Evolutionary conservation across 2,797 vertebrate species (phyloP).

Genomic region (Artibeus lituratus): DNA sequence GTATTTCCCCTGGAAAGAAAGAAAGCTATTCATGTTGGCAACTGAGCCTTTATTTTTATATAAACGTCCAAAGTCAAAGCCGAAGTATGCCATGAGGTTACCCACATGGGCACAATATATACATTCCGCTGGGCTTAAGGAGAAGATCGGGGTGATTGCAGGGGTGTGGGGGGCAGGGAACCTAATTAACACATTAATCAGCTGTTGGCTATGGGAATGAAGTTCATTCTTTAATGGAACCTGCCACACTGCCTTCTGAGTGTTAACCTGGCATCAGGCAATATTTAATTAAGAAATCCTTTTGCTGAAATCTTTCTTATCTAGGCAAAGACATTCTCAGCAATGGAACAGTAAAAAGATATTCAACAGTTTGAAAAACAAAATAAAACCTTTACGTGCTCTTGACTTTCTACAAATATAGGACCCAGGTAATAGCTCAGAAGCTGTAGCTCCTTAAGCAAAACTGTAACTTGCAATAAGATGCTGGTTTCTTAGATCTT

Average conservation of each 20-base stretch:
- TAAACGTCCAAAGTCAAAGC: conserved; percentile 71
- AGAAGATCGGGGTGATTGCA: conserved; percentile 79
- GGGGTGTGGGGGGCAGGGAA: conserved; percentile 58
- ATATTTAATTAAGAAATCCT: conserved; percentile 78
- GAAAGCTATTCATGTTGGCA: conserved; percentile 68
- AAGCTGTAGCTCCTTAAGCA: not conserved
- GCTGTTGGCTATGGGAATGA: conserved; percentile 85
- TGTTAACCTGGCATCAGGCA: conserved; percentile 80
- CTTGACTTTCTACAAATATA: not conserved
- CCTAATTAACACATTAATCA: conserved; percentile 90
- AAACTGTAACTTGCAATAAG: not conserved
- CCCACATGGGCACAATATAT: conserved; percentile 47
- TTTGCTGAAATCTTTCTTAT: conserved; percentile 60
- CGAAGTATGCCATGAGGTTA: conserved; percentile 62
- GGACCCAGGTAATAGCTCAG: not conserved
- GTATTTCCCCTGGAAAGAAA: conserved; percentile 67
- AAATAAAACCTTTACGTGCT: not conserved
- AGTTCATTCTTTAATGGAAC: conserved; percentile 83
- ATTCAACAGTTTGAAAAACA: not conserved
- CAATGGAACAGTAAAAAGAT: conserved; percentile 37
- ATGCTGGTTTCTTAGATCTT: not conserved
- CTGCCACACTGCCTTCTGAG: conserved; percentile 81
- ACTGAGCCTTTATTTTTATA: conserved; percentile 78
- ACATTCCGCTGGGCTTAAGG: conserved; percentile 80
- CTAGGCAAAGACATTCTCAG: conserved; percentile 24